phyloP scores from a whole-genome alignment of 2,113 vertebrate species.

The Ifrita kowaldi region DNA sequence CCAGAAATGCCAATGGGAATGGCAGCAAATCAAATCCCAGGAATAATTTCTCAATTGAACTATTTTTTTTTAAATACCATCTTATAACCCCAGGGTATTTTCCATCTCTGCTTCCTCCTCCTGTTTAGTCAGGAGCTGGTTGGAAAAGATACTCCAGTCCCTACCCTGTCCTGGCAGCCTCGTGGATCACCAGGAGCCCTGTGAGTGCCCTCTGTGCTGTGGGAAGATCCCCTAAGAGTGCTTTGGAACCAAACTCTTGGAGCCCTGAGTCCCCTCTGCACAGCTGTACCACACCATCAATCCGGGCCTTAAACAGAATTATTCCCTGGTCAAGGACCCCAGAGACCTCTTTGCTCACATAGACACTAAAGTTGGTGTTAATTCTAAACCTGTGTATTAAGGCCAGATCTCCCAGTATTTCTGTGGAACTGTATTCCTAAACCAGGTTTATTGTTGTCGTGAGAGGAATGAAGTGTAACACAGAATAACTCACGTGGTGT shows the following conservation, averaged over 20 bases:
- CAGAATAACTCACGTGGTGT: not conserved
- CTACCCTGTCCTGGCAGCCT: not conserved
- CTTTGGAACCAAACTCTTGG: not conserved
- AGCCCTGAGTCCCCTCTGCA: not conserved
- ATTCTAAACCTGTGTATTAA: slow-evolving; percentile 12
- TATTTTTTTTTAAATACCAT: not conserved
- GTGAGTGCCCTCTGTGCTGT: accelerated
- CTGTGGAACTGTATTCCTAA: not conserved
- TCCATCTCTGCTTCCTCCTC: not conserved
- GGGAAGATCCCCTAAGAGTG: not conserved
- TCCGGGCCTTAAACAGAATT: not conserved
- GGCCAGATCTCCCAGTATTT: not conserved
- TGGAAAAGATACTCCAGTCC: not conserved
- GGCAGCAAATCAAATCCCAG: slow-evolving; percentile 10
- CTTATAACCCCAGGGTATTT: not conserved
- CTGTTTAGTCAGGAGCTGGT: not conserved
- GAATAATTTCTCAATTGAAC: not conserved
- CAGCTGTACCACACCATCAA: not conserved
- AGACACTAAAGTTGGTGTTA: not conserved
- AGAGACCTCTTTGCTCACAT: not conserved
- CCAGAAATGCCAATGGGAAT: not conserved
- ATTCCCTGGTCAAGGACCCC: not conserved
- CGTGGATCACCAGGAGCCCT: not conserved
- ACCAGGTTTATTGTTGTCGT: not conserved
- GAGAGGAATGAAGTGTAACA: not conserved